phyloP scores from a whole-genome alignment of 2,888 invertebrate species.

The Oscheius onirici region DNA sequence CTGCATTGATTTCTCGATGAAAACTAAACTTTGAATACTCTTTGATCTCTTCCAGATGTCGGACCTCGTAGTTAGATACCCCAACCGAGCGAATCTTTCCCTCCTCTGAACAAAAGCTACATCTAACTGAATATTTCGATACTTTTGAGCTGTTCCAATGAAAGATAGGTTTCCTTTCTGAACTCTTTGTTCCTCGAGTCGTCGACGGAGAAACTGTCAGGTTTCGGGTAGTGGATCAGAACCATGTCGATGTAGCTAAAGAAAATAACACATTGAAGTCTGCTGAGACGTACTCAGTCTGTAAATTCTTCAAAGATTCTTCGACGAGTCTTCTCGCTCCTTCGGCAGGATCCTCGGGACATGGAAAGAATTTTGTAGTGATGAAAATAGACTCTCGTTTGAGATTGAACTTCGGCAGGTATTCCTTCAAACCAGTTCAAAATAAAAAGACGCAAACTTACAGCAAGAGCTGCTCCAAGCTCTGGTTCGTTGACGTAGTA shows the following conservation, averaged over 20 bases:
- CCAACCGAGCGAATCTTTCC: slow-evolving; percentile 79
- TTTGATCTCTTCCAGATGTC: slow-evolving; percentile 79
- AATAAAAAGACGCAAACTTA: slow-evolving; percentile 5
- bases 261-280: too few relatives aligned
- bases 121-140: not conserved
- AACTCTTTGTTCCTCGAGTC: slow-evolving; percentile 76
- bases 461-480: slow-evolving; percentile 78
- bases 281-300: not conserved
- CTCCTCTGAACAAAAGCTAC: slow-evolving; percentile 41
- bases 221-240: slow-evolving; percentile 85
- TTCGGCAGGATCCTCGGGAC: slow-evolving; percentile 1
- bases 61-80: slow-evolving; percentile 83
- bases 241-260: slow-evolving; percentile 81
- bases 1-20: not conserved
- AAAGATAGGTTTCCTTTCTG: slow-evolving; percentile 79
- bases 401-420: slow-evolving; percentile 55
- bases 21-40: slow-evolving; percentile 40
- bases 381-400: slow-evolving; percentile 64
- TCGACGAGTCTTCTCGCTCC: slow-evolving; percentile 1
- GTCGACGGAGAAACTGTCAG: slow-evolving; percentile 74
- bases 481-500: slow-evolving; percentile 76
- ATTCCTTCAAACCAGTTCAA: slow-evolving; percentile 5
- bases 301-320: slow-evolving; percentile 3
- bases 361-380: slow-evolving; percentile 64
- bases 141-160: slow-evolving; percentile 78